phyloP scores from a whole-genome alignment of 2,888 invertebrate genomes.

The Coenonympha arcania region DNA sequence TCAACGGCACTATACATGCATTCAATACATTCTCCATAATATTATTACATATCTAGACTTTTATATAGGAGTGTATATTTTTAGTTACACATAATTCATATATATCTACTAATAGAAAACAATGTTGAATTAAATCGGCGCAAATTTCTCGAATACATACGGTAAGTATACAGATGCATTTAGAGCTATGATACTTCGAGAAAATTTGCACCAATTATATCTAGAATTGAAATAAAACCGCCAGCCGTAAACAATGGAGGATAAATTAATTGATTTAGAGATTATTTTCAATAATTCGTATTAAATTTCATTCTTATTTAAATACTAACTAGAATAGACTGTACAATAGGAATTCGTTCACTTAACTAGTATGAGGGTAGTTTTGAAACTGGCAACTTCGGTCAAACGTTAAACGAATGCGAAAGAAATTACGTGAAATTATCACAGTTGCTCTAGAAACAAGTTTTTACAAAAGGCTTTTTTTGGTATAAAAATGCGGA shows the following conservation, averaged over 20 bases:
- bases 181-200: too few species aligned
- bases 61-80: constrained; percentile 17
- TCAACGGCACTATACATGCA: constrained; percentile 15
- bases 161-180: too few species aligned
- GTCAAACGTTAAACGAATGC: constrained; percentile 1
- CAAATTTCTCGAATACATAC: too few species aligned
- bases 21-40: constrained; percentile 7
- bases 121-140: too few species aligned
- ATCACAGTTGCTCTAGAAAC: constrained; percentile 40
- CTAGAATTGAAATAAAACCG: constrained; percentile 10
- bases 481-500: constrained; percentile 5
- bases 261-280: constrained; percentile 19
- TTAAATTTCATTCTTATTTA: constrained; percentile 18
- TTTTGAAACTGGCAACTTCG: constrained; percentile 3
- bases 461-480: constrained; percentile 5
- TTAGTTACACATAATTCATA: background rate
- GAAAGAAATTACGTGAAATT: constrained; percentile 31
- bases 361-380: constrained; percentile 12
- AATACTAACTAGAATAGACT: constrained; percentile 19
- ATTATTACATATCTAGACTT: constrained; percentile 12
- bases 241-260: background rate
- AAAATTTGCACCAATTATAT: too few species aligned
- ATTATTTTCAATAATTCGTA: constrained; percentile 25
- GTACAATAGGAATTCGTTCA: constrained; percentile 21
- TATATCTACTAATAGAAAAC: constrained; percentile 1